These are phyloP conservation scores for Chrysogorgia sp. DNA, from an alignment of 92 coral and sea anemone genomes.

Conservation along the genomic window DNA sequence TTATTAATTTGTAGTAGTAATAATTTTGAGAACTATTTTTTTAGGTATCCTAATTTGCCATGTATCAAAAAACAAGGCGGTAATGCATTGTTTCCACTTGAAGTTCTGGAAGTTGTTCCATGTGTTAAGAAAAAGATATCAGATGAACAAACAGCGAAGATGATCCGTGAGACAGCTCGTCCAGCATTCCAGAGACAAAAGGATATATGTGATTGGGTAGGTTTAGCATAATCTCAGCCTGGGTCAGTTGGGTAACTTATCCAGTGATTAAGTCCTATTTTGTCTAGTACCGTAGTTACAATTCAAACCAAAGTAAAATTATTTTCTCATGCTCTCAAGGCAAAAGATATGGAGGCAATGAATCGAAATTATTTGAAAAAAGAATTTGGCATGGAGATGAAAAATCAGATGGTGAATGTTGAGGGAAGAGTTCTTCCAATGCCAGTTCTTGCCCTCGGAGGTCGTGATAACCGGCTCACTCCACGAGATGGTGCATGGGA, in stretches of 20 bases:
- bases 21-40: not conserved
- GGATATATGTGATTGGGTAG: slow-evolving; percentile 71
- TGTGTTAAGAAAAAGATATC: slow-evolving; percentile 70
- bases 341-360: slow-evolving; percentile 45
- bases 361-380: slow-evolving; percentile 60
- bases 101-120: slow-evolving; percentile 73
- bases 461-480: slow-evolving; percentile 30
- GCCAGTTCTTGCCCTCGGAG: slow-evolving; percentile 72
- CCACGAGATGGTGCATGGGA: slow-evolving; percentile 57
- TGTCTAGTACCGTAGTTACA: no score
- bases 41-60: slow-evolving; percentile 58
- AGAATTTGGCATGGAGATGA: slow-evolving; percentile 77
- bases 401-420: slow-evolving; percentile 70
- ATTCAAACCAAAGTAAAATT: no score
- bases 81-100: slow-evolving; percentile 79
- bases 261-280: no score
- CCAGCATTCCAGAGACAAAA: slow-evolving; percentile 70
- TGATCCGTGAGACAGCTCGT: slow-evolving; percentile 79
- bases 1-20: not conserved
- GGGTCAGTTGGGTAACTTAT: no score
- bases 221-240: not conserved
- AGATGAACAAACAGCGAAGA: slow-evolving; percentile 75
- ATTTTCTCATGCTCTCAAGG: slow-evolving; percentile 46
- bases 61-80: slow-evolving; percentile 55
- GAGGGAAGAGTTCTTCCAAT: slow-evolving; percentile 82